A percentile compares a stretch with the other conserved stretches of the same genome.
Evolutionary conservation across 1,140 invertebrate genomes (phyloP).

Genomic region (Goniozus legneri): DNA sequence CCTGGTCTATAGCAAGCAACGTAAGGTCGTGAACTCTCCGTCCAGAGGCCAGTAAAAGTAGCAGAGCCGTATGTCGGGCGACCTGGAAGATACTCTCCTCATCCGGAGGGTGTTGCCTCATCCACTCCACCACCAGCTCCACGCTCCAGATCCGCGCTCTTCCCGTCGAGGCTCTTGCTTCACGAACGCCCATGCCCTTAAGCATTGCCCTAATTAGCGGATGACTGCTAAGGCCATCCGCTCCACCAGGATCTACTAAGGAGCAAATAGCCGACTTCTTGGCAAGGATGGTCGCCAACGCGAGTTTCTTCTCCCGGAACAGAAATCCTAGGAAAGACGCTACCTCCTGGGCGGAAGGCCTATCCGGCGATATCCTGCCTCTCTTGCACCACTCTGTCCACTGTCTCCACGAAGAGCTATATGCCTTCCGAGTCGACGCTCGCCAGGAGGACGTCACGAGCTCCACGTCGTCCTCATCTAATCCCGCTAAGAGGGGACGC

Average conservation of each 20-base stretch:
- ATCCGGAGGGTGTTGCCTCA: no score
- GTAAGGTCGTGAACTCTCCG: neutral
- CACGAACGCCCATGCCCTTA: neutral
- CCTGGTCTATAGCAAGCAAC: neutral
- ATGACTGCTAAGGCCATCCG: no score
- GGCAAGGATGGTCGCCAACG: neutral
- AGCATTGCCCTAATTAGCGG: neutral
- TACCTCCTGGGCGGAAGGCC: neutral
- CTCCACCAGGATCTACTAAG: no score
- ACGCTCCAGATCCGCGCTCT: neutral
- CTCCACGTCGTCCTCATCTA: neutral
- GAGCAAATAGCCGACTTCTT: neutral
- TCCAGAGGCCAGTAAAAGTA: neutral
- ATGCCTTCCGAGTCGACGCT: neutral
- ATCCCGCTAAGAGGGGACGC: slow-evolving; percentile 11
- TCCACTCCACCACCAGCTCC: neutral
- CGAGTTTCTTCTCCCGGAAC: neutral
- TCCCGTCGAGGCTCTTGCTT: neutral
- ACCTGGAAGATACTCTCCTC: no score
- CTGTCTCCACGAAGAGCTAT: neutral
- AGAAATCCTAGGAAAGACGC: neutral
- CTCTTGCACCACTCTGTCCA: neutral
- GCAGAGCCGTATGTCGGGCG: no score
- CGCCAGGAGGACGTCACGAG: neutral
- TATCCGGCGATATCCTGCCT: neutral